These are phyloP conservation scores for Setophaga coronata DNA, from an alignment of 2,113 vertebrate species.

Conservation along the genomic window DNA sequence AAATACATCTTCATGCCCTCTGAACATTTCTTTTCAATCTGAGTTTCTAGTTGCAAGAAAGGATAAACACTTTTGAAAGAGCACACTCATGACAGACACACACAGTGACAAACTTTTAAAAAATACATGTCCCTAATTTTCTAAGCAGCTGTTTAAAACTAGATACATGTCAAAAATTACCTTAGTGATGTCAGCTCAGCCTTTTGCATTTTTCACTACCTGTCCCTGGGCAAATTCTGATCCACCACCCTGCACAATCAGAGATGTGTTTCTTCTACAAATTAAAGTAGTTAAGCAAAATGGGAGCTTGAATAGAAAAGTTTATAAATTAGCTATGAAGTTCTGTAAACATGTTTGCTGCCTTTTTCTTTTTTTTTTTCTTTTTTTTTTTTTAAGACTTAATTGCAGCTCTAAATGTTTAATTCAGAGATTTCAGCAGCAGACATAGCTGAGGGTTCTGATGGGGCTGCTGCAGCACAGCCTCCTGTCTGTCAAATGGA, in stretches of 20 bases:
- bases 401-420: constrained; percentile 78
- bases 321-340: constrained; percentile 79
- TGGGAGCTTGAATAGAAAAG: background rate
- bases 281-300: constrained; percentile 71
- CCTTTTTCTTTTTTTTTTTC: background rate
- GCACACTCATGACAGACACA: constrained; percentile 20
- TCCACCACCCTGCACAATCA: constrained; percentile 9
- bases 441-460: background rate
- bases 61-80: background rate
- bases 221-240: constrained; percentile 48
- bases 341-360: constrained; percentile 65
- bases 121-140: constrained; percentile 59
- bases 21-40: background rate
- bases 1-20: background rate
- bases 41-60: background rate
- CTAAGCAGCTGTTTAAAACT: constrained; percentile 57
- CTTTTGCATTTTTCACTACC: constrained; percentile 65
- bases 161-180: constrained; percentile 51
- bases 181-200: constrained; percentile 20
- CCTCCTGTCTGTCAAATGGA: constrained; percentile 66
- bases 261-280: constrained; percentile 39
- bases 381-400: constrained; percentile 1
- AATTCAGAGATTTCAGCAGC: constrained; percentile 51
- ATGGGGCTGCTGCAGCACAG: background rate
- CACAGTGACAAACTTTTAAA: constrained; percentile 44